Conservation (phyloP, 1,140 invertebrate genomes). For the Proctacanthus coquilletti region DNA sequence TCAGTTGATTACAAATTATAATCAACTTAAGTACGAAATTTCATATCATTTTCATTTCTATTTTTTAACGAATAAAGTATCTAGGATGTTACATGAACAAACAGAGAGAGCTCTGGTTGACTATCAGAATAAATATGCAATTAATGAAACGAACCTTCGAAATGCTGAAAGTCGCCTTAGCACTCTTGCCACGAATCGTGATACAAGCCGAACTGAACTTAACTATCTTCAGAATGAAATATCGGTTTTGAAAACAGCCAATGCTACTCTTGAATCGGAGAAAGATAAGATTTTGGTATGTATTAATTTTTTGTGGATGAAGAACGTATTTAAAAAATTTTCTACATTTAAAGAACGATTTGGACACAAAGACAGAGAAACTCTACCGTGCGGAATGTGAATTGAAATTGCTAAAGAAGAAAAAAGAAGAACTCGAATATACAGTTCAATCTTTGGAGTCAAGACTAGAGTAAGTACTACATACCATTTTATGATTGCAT, state of each 20-base stretch:
- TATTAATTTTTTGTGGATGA: not conserved
- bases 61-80: no score
- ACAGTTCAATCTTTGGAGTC: slow-evolving; percentile 17
- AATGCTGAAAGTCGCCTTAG: slow-evolving; percentile 15
- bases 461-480: slow-evolving; percentile 20
- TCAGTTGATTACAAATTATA: slow-evolving; percentile 12
- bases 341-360: slow-evolving; percentile 12
- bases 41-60: not conserved
- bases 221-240: slow-evolving; percentile 17
- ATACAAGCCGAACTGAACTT: slow-evolving; percentile 13
- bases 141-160: slow-evolving; percentile 17
- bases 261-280: slow-evolving; percentile 16
- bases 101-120: slow-evolving; percentile 23
- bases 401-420: slow-evolving; percentile 16
- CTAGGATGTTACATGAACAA: slow-evolving; percentile 23
- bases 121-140: slow-evolving; percentile 16
- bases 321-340: not conserved
- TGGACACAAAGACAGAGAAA: slow-evolving; percentile 23
- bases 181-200: slow-evolving; percentile 18
- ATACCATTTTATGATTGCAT: no score
- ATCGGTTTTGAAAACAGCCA: slow-evolving; percentile 15
- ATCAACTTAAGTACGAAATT: slow-evolving; percentile 17
- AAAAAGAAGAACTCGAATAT: slow-evolving; percentile 13
- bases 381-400: slow-evolving; percentile 21
- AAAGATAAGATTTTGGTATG: slow-evolving; percentile 21